A percentile compares a stretch with the other conserved stretches of the same genome.
Evolutionary conservation across 1,140 invertebrate species (phyloP).

Genomic region (Cotesia vestalis): DNA sequence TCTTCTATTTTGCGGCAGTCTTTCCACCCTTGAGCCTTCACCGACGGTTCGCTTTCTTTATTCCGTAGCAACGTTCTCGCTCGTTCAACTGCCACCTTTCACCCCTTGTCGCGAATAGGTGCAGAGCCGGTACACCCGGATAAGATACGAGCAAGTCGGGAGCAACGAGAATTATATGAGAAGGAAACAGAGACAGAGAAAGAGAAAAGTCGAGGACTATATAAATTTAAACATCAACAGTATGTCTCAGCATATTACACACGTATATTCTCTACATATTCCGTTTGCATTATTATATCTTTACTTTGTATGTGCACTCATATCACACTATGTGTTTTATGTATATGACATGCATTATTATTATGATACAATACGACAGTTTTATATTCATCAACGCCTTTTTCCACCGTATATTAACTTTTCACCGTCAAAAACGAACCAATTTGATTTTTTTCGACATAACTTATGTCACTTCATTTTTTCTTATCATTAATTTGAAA

Average conservation of each 20-base stretch:
- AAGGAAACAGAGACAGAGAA: not conserved
- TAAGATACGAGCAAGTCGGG: not conserved
- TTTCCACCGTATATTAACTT: too few relatives aligned
- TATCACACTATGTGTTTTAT: too few relatives aligned
- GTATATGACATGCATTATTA: not conserved
- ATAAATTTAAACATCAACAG: conserved; percentile 24
- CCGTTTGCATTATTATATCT: conserved; percentile 7
- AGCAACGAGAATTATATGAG: not conserved
- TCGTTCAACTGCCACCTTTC: conserved; percentile 11
- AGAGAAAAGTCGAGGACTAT: conserved; percentile 15
- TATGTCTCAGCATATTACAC: conserved; percentile 35
- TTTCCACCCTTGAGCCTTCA: not conserved
- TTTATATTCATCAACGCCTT: too few relatives aligned
- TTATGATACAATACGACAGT: not conserved
- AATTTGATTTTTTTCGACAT: too few relatives aligned
- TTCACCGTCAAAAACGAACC: too few relatives aligned
- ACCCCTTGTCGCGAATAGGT: conserved; percentile 2
- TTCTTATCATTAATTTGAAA: too few relatives aligned
- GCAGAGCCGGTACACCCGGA: not conserved
- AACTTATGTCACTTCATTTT: too few relatives aligned
- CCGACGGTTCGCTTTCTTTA: not conserved
- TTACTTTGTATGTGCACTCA: too few relatives aligned
- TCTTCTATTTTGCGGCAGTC: not conserved
- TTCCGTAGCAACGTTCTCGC: conserved; percentile 7
- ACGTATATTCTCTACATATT: conserved; percentile 31